Evolutionary conservation across 2,113 vertebrate species (phyloP).

Genomic region (Thamnophis sirtalis): DNA sequence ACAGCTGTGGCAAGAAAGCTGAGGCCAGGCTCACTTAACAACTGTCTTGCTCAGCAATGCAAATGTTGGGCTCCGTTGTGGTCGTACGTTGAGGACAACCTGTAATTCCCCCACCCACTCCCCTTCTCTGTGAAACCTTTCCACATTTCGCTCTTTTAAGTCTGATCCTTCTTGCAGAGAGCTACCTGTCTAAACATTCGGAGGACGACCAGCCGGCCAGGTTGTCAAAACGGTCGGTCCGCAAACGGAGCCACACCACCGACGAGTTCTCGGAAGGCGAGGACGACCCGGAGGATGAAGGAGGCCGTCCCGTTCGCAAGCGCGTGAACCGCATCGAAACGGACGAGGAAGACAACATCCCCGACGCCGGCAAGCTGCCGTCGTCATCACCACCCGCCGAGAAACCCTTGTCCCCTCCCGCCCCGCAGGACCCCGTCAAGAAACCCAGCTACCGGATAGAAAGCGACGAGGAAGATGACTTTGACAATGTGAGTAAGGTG

Average conservation of each 20-base stretch:
- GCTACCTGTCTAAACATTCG: constrained; percentile 76
- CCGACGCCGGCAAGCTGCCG: constrained; percentile 39
- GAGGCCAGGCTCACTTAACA: no score
- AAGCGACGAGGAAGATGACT: constrained; percentile 82
- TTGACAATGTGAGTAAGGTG: constrained; percentile 79
- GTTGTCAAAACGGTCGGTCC: constrained; percentile 58
- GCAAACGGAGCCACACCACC: constrained; percentile 66
- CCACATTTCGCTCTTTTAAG: constrained; percentile 57
- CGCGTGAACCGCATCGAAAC: constrained; percentile 90
- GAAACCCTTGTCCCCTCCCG: constrained; percentile 54
- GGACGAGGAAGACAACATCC: constrained; percentile 76
- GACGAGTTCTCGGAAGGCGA: constrained; percentile 65
- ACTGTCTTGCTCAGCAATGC: background rate
- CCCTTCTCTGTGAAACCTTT: background rate
- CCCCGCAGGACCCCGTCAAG: constrained; percentile 62
- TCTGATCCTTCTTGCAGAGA: constrained; percentile 75
- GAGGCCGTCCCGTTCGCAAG: constrained; percentile 81
- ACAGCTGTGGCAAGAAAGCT: no score
- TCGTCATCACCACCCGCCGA: constrained; percentile 3
- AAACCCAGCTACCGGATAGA: constrained; percentile 76
- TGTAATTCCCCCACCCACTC: background rate
- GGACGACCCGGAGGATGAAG: constrained; percentile 70
- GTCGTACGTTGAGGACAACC: background rate
- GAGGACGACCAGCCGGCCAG: constrained; percentile 74
- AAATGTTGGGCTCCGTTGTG: no score